Evolutionary conservation across 2,113 vertebrate genomes (phyloP), one percentile per base, ranked within the genome.

Genomic region (Chionomys nivalis): DNA sequence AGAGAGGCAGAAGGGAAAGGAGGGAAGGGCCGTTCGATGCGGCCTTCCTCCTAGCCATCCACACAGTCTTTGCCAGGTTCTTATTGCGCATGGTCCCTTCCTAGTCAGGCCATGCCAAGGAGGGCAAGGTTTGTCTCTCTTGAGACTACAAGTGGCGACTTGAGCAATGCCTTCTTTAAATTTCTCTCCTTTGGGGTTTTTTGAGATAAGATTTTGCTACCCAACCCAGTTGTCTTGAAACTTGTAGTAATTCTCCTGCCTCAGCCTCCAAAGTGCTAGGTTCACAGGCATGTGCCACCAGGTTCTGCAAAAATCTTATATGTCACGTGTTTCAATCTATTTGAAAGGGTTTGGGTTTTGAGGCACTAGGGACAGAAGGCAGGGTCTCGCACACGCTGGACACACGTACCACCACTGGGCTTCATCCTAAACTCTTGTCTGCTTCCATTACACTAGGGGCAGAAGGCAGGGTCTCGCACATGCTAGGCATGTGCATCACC

Each of bases 11-110:
- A 63, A 9, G 3, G 61, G 24, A n/a, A 11, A 44, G 10, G 17
- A 17, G 76, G 68, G 6, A 6, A 31, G 52, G 16, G 21, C 36
- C 19, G 11, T 3, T 8, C 16, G 1, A 44, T 42, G 63, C 24
- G 11, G 26, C 8, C 47, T 13, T 24, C 39, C 61, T 1, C 23
- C 44, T 1, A 3, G 21, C 13, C 12, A 10, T 2, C n/a, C 14
- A 4, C 63, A 44, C 1, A 1, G 14, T 36, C 44, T 23, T 14
- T 26, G 11, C 14, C 0, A 7, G 0, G 24, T 28, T 26, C 33
- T 73, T 6, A 26, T 3, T n/a, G 36, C 36, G 52, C 10, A 10
- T 36, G 12, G 79, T 55, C 42, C 49, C 49, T 47, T 12, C 65
- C 4, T 11, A 3, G 14, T 13, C 2, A 21, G 52, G 14, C 66